Evolutionary conservation across 2,113 vertebrate species (phyloP), one percentile per base, ranked within the genome.

Genomic region (Microtus montanus): DNA sequence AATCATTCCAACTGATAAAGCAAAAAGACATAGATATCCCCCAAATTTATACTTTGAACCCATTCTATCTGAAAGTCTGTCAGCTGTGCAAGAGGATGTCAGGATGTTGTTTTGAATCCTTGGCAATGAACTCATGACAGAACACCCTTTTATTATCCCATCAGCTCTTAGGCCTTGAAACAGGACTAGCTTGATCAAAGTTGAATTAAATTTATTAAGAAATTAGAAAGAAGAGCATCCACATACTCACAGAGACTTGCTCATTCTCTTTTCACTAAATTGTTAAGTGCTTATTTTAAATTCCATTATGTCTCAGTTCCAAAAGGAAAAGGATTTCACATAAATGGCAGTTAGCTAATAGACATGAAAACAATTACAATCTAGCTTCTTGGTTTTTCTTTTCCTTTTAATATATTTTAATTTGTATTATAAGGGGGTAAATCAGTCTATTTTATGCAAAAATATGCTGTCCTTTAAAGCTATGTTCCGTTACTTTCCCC

Each of bases 261-360:
- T 38, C 35, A 30, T 71, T 91, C 64, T 63, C 54, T 75, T 58
- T 71, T 12, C 2, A 61, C 15, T 91, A 26, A 17, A 71, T 88
- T 63, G 15, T 74, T 54, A 64, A 28, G 13, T 82, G 54, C 7
- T 78, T 68, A 77, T 63, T 96, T 92, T 87, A 54, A 26, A 87
- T 68, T 35, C 75, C 78, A 66, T 41, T 49, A 4, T 93, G 35
- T 92, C 54, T n/a, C 20, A 85, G 19, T 71, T 89, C 86, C 5
- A 91, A 93, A 47, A 63, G 63, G 17, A 92, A 88, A 63, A 94
- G 63, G 17, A 87, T 77, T 92, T 97, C 47, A 86, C 6, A 15
- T 80, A 58, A 44, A 58, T 47, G 26, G 24, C 89, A 86, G 14
- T 49, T 78, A 74, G 41, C 70, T 87, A 93, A 58, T 74, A 74